Conservation (phyloP, 2,797 vertebrate genomes). For the Neopelma chrysocephalum region DNA sequence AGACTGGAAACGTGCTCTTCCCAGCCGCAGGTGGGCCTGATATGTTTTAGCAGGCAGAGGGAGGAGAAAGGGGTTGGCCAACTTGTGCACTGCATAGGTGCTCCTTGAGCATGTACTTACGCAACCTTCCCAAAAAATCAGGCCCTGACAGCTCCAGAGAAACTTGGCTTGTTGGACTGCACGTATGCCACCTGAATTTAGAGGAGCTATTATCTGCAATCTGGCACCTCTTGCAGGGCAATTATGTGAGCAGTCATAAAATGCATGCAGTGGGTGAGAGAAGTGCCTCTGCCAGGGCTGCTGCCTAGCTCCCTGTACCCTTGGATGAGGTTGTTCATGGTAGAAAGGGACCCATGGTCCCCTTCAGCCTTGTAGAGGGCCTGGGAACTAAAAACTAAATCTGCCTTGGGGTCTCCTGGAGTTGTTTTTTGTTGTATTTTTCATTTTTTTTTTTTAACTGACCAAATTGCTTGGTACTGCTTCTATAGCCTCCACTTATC, state of each 20-base stretch:
- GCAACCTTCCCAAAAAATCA: slow-evolving; percentile 49
- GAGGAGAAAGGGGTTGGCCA: background rate
- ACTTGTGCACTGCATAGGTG: background rate
- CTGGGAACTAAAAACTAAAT: accelerated
- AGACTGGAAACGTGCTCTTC: background rate
- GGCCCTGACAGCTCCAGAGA: slow-evolving; percentile 54
- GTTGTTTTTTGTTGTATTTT: background rate
- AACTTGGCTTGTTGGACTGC: slow-evolving; percentile 2
- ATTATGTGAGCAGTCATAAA: background rate
- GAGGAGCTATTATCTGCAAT: slow-evolving; percentile 6
- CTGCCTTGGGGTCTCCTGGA: background rate
- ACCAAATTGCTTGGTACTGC: background rate
- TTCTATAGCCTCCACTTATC: background rate
- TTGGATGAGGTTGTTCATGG: background rate
- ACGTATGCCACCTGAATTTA: slow-evolving; percentile 36
- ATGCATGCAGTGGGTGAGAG: background rate
- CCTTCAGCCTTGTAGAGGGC: background rate
- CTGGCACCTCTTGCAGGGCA: slow-evolving; percentile 33
- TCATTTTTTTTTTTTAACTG: background rate
- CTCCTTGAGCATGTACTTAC: background rate
- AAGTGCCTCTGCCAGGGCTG: background rate
- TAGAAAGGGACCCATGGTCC: accelerated
- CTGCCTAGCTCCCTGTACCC: background rate
- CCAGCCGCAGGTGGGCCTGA: background rate
- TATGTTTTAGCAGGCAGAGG: background rate